Percentiles rank a stretch among this genome's conserved stretches.
Evolutionary conservation across 2,113 vertebrate species (phyloP).

Genomic region (Corvus moneduloides): DNA sequence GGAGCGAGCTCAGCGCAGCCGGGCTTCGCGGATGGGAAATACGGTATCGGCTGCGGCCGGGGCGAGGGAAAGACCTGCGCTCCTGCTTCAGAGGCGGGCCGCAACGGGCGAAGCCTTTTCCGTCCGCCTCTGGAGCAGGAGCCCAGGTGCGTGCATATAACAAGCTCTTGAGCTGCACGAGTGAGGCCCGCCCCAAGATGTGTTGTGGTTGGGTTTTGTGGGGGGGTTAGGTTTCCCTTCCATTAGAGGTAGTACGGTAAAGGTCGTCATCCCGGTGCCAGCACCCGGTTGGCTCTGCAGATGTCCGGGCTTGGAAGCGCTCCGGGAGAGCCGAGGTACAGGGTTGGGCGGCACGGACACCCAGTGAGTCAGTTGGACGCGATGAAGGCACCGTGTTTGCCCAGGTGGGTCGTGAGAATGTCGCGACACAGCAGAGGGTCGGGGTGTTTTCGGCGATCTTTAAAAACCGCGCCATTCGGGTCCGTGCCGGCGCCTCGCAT

Average conservation of each 20-base stretch:
- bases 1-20: rapidly evolving
- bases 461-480: neutral
- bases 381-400: neutral
- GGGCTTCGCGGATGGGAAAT: neutral
- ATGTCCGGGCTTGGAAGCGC: neutral
- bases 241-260: neutral
- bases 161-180: neutral
- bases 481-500: neutral
- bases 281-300: neutral
- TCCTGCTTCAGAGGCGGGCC: too few species aligned
- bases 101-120: rapidly evolving
- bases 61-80: rapidly evolving
- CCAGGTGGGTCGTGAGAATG: neutral
- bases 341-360: neutral
- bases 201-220: neutral
- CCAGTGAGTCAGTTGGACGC: rapidly evolving
- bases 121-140: too few species aligned
- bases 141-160: rapidly evolving
- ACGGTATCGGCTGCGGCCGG: neutral
- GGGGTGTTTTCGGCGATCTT: neutral
- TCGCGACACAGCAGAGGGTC: neutral
- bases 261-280: too few species aligned
- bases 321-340: neutral
- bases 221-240: rapidly evolving
- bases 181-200: neutral